Percentiles rank a stretch among this genome's conserved stretches.
Conservation (phyloP, 2,888 invertebrate genomes). For the Margaritifera margaritifera region DNA sequence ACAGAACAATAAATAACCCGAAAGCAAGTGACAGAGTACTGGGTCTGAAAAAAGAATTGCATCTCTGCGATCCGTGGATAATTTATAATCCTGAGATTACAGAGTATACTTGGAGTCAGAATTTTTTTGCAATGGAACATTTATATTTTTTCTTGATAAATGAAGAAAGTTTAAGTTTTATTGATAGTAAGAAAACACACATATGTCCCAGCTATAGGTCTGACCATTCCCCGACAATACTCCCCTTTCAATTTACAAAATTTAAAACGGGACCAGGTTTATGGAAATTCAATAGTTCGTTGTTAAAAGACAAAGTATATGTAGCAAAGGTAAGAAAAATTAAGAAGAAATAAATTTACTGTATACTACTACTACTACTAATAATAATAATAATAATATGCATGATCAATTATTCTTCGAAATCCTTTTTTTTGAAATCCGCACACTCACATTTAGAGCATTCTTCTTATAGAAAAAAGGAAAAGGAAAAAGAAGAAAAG, state of each 20-base stretch:
- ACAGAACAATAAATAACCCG: neutral
- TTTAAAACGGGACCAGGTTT: neutral
- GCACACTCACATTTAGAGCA: too few relatives aligned
- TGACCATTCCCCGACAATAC: neutral
- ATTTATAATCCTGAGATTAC: neutral
- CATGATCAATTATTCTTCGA: too few relatives aligned
- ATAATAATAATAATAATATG: too few relatives aligned
- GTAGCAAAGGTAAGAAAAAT: neutral
- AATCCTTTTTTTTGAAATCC: too few relatives aligned
- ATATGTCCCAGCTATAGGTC: neutral
- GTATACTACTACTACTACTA: too few relatives aligned
- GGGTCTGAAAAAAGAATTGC: neutral
- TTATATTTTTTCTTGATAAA: too few relatives aligned
- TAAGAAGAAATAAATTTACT: too few relatives aligned
- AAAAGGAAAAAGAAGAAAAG: too few relatives aligned
- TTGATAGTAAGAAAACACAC: neutral
- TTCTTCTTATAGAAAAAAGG: too few relatives aligned
- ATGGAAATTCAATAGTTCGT: constrained; percentile 3
- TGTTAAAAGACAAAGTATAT: neutral
- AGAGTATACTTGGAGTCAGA: neutral
- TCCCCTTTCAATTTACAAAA: neutral
- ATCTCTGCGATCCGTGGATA: neutral
- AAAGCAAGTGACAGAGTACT: neutral
- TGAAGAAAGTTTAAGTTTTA: neutral
- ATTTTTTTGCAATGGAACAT: neutral